phyloP scores from a whole-genome alignment of 2,888 invertebrate species.

The Leucophenga montana region DNA sequence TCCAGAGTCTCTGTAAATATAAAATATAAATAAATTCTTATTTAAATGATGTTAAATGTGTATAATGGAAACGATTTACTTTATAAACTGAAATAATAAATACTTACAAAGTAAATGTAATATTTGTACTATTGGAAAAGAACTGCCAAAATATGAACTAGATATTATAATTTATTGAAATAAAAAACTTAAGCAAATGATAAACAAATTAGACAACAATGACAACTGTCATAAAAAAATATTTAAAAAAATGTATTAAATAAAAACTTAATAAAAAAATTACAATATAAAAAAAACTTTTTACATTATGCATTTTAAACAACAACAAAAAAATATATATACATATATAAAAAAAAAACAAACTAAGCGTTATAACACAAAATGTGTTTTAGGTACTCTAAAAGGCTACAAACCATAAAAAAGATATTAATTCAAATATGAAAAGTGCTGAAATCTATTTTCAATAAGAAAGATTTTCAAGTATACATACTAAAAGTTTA shows the following conservation, averaged over 20 bases:
- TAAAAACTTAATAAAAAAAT: slow-evolving; percentile 3
- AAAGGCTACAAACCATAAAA: slow-evolving; percentile 2
- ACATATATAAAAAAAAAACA: not conserved
- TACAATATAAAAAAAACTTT: slow-evolving; percentile 1
- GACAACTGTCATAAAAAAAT: slow-evolving; percentile 35
- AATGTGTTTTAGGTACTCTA: not conserved
- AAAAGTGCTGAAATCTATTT: slow-evolving; percentile 24
- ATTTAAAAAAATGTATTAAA: not conserved
- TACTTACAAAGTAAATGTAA: slow-evolving; percentile 52
- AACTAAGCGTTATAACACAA: slow-evolving; percentile 9
- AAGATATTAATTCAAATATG: not conserved
- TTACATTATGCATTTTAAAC: slow-evolving; percentile 16
- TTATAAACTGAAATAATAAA: slow-evolving; percentile 64
- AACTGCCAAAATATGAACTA: slow-evolving; percentile 68
- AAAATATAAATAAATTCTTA: slow-evolving; percentile 34
- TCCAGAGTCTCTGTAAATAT: slow-evolving; percentile 50
- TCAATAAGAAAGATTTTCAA: slow-evolving; percentile 16
- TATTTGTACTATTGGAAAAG: slow-evolving; percentile 69
- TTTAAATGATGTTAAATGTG: slow-evolving; percentile 62
- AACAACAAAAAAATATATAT: not conserved
- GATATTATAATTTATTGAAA: slow-evolving; percentile 49
- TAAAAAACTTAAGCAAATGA: slow-evolving; percentile 23
- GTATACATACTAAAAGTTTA: not conserved
- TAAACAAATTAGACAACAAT: slow-evolving; percentile 29
- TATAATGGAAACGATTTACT: slow-evolving; percentile 72